Evolutionary conservation across 2,888 invertebrate species (phyloP), one percentile per base, ranked within the genome.

Genomic region (Lepidonotus clava): DNA sequence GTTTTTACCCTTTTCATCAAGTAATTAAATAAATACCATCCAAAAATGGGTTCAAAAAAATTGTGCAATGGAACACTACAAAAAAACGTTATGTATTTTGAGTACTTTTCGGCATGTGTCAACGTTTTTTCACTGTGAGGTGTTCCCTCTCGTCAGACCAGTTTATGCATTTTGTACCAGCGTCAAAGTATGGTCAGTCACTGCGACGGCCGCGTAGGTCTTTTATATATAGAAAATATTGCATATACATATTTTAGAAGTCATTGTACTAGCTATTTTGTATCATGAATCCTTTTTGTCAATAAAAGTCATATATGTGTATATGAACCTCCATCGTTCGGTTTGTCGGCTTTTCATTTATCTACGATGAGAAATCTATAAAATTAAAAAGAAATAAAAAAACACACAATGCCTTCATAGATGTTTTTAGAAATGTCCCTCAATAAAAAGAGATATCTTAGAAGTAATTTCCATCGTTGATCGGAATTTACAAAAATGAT

Each of bases 251-350:
- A 83, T 83, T 85, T 85, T 71, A 85, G 85, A 46, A 85, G 71
- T 85, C 61, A 46, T 71, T 85, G 85, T 85, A 67, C 61, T 85
- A 85, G 85, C 38, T 85, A 85, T 85, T 85, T 85, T 85, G 85
- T 85, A 85, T 85, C 76, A 80, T 46, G 71, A 83, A 85, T 66
- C 85, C 38, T 67, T 85, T 84, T 85, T 67, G 85, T 85, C 85
- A 85, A 85, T 85, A 85, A 85, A 85, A 85, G 61, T 56, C 61
- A 84, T 66, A 84, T 84, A 66, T 84, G 84, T 80, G 80, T 80
- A 80, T 80, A 80, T 80, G 80, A 80, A 46, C 41, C 38, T 34
- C 11, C 51, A 41, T 41, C 34, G 80, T 80, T 80, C 28, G 34
- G 11, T 46, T 80, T 21, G 80, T 51, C 28, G 41, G 46, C 80